These are phyloP conservation scores for Furnarius figulus DNA, from an alignment of 2,113 vertebrate genomes.

Conservation along the genomic window DNA sequence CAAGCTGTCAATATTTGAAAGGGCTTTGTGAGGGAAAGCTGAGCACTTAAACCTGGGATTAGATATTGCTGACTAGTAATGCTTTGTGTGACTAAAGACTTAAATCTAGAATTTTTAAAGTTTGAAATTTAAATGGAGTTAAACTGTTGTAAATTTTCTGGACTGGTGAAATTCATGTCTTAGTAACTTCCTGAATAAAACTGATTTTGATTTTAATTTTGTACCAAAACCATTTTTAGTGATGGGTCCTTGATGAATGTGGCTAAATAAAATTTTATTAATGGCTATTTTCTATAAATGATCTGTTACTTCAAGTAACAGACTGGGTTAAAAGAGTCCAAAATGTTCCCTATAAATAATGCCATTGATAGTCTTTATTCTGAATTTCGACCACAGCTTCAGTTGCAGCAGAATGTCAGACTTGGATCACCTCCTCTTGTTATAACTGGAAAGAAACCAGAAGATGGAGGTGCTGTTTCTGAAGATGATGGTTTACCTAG, in stretches of 20 bases:
- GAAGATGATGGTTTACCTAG: conserved; percentile 80
- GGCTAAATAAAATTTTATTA: background rate
- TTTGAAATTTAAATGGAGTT: background rate
- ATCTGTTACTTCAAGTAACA: background rate
- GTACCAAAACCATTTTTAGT: background rate
- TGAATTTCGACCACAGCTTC: conserved; percentile 49
- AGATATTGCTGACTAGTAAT: background rate
- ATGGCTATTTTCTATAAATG: background rate
- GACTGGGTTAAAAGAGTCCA: background rate
- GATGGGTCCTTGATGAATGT: background rate
- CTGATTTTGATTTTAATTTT: background rate
- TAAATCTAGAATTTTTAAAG: background rate
- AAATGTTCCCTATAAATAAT: background rate
- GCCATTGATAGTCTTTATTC: background rate
- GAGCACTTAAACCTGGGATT: background rate
- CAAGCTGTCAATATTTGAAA: background rate
- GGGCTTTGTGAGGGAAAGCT: background rate
- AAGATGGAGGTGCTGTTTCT: conserved; percentile 76
- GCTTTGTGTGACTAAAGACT: background rate
- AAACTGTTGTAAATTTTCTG: background rate
- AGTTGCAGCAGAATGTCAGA: conserved; percentile 77
- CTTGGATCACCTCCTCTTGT: conserved; percentile 78
- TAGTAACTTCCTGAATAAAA: background rate
- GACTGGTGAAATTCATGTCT: background rate
- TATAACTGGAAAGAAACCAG: conserved; percentile 71